Evolutionary conservation across 2,888 invertebrate species (phyloP), one percentile per base, ranked within the genome.

Genomic region (Epsilonema sp.): DNA sequence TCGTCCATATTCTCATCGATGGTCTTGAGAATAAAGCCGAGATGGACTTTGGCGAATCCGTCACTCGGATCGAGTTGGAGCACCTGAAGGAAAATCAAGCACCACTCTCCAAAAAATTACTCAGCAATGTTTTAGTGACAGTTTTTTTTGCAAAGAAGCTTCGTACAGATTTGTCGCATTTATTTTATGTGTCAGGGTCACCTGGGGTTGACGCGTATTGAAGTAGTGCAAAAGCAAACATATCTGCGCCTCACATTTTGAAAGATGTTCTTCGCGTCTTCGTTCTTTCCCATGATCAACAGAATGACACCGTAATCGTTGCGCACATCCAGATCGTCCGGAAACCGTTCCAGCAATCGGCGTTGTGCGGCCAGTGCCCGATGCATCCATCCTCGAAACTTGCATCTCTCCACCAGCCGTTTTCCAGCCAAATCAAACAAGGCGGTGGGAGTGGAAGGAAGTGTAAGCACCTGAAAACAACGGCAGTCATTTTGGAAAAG

Each of bases 271-370:
- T 78, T 76, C 16, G 85, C 80, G 57, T 65, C 63, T 23, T 67
- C 62, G 47, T 63, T 64, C 40, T 67, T 55, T 2, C 67, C 68
- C 54, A 66, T 61, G 73, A 82, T 77, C 42, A 87, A 72, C 63
- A 78, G 79, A 1, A 78, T 76, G 16, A 84, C 75, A 0, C 80
- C 81, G 56, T 84, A 69, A 56, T 82, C 77, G 63, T 82, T 83
- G 55, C 76, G 64, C 37, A 70, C 55, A 2, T 55, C 68, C 1
- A 76, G 65, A 40, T 78, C 74, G 37, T 76, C 64, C 1, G 80
- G 79, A 65, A 79, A 85, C 52, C 76, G 73, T 42, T 75, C 69
- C 38, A 80, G 77, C 45, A 85, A 69, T 52, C 72, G 65, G 55
- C 76, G 71, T 62, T 82, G 79, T 22, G 82, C 73, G 16, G 73